Conservation (phyloP, 2,888 invertebrate genomes). For the Aleiodes alternator region DNA sequence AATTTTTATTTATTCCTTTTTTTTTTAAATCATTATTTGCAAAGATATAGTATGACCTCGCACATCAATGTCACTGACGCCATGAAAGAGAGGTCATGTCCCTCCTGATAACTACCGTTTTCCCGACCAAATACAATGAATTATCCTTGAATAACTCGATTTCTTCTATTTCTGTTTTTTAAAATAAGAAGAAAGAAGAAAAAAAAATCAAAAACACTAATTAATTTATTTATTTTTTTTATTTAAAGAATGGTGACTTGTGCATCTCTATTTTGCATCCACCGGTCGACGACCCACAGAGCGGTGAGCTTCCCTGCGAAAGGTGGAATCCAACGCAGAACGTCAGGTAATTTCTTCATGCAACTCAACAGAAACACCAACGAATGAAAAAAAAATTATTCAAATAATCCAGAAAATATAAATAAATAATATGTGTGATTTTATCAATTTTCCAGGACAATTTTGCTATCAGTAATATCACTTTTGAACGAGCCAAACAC, state of each 20-base stretch:
- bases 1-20: neutral
- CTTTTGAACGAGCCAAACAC: slow-evolving; percentile 99
- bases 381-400: slow-evolving; percentile 15
- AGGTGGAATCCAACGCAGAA: slow-evolving; percentile 99
- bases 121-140: neutral
- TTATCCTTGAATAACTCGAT: slow-evolving; percentile 6
- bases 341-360: slow-evolving; percentile 80
- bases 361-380: neutral
- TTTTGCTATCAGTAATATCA: slow-evolving; percentile 98
- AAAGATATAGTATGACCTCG: neutral
- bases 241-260: slow-evolving; percentile 94
- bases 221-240: slow-evolving; percentile 43
- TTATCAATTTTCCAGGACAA: slow-evolving; percentile 81
- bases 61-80: slow-evolving; percentile 24
- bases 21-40: neutral
- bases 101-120: slow-evolving; percentile 28
- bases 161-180: neutral
- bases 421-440: slow-evolving; percentile 27
- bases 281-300: slow-evolving; percentile 99
- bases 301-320: slow-evolving; percentile 98
- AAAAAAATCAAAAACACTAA: neutral
- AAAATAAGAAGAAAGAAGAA: neutral
- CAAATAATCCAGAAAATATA: slow-evolving; percentile 10
- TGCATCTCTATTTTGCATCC: slow-evolving; percentile 99
- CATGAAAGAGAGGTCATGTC: slow-evolving; percentile 29